Evolutionary conservation across 1,140 invertebrate genomes (phyloP), one percentile per base, ranked within the genome.

Genomic region (Littorina saxatilis): DNA sequence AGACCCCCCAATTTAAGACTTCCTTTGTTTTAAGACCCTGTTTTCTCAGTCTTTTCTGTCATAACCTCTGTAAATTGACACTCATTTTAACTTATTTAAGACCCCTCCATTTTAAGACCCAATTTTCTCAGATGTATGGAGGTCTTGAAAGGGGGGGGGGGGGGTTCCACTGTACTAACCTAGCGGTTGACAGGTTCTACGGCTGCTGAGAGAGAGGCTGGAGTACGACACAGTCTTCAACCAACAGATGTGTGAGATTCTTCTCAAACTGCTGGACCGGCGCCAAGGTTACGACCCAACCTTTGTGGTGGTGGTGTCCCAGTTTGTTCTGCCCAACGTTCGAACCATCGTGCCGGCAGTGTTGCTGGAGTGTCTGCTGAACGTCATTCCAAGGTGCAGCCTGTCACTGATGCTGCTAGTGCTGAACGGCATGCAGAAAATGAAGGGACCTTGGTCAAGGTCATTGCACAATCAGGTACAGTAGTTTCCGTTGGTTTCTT

Each of bases 371-470:
- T 72, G 79, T 29, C 79, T 83, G 23, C 27, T 68, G 55, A 78
- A 43, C 20, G 61, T 80, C 9, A 84, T 84, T 32, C 84, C 84
- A 15, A 74, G 82, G 29, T 83, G 82, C 63, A 66, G 58, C 79
- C 72, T 81, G 2, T 58, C 50, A 15, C 79, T 80, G 37, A 39
- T 79, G 40, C 32, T 74, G 40, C 37, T 74, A 13, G 75, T 85
- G 43, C 58, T 85, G 23, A 77, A 39, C 40, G 84, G 74, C 32
- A 50, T 85, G n/a, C 76, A 83, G 52, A 75, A 80, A 29, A 81
- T 85, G 68, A 70, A 81, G 52, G 58, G 76, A 9, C 82, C 84
- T 27, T 81, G 82, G 82, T 66, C 72, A 1, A 72, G 81, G 15
- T 40, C 63, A n/a, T 43, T 83, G 66, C 78, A 85, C 37, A 70